Evolutionary conservation across 2,888 invertebrate genomes (phyloP).

Genomic region (Exephanes ischioxanthus): DNA sequence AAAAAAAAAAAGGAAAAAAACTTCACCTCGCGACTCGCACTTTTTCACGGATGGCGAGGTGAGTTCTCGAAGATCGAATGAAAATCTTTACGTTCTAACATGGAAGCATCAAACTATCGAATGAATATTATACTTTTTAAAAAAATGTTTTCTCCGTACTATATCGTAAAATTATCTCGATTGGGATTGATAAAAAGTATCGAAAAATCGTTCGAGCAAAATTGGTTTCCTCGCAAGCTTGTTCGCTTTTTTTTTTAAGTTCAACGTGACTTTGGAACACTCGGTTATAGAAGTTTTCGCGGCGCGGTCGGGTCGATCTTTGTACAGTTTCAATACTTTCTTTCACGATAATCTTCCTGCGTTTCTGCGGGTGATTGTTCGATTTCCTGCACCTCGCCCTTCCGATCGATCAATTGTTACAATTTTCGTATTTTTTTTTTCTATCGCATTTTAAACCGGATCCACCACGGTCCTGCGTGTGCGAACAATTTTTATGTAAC

Average conservation of each 20-base stretch:
- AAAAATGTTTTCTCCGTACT: slow-evolving; percentile 1
- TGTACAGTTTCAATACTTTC: neutral
- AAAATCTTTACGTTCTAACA: slow-evolving; percentile 14
- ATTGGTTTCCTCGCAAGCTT: neutral
- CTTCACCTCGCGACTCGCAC: neutral
- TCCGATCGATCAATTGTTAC: slow-evolving; percentile 14
- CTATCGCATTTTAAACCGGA: too few species aligned
- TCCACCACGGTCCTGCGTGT: too few species aligned
- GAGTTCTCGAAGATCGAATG: neutral
- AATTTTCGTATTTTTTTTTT: too few species aligned
- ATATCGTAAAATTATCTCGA: neutral
- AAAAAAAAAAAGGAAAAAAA: neutral
- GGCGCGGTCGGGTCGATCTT: neutral
- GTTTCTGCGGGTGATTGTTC: slow-evolving; percentile 86
- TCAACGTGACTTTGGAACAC: too few species aligned
- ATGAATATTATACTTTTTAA: slow-evolving; percentile 21
- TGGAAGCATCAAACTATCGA: slow-evolving; percentile 58
- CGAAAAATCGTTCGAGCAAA: neutral
- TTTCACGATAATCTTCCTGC: slow-evolving; percentile 86
- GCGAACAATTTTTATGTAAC: too few species aligned
- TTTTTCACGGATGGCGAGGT: neutral
- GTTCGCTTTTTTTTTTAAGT: neutral
- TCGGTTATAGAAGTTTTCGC: too few species aligned
- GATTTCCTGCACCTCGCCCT: slow-evolving; percentile 85
- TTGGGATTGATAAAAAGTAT: neutral